Base-by-base conservation (phyloP, 2,113 vertebrate species). In the Etia nguti region DNA sequence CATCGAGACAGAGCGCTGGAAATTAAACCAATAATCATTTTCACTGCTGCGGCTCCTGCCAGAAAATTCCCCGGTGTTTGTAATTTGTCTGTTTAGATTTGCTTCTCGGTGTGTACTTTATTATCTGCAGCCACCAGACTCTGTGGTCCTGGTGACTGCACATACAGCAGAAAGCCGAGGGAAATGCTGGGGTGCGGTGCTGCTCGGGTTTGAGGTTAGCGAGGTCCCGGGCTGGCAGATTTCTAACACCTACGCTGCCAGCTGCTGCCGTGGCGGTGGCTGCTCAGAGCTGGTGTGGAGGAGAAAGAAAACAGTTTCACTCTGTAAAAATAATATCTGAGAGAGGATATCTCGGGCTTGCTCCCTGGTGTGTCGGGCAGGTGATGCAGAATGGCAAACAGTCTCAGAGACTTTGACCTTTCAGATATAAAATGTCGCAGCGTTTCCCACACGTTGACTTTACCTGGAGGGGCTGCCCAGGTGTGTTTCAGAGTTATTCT, bases 21-120 rank as follows among this genome's bases (percentile, higher is more conserved):
- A 70, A 85, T 84, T 34, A 89, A 70, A 83, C 79, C 87, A 34
- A 75, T 83, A 43, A 82, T 89, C 48, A 6, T 85, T 82, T 3
- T 2, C 79, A 26, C 57, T 41, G 26, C 79, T 3, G 26, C 48
- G 11, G 43, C 50, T 84, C 3, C 79, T 60, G 86, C 56, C 56
- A 52, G 29, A 2, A 81, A 50, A 81, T 4, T 15, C 79, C 15
- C 10, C 18, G 10, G 22, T n/a, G 26, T 57, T 48, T 59, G 46
- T 70, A 60, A 38, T 65, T 22, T 50, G 81, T 84, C 55, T 20
- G n/a, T n/a, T 70, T 11, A 77, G 38, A 16, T 90, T 79, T 70
- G 31, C 50, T 26, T 41, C 36, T 48, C 54, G 13, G 1, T 48
- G 13, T 43, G 31, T 6, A 0, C 12, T 50, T 70, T 57, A 8